Conservation (phyloP, 2,797 vertebrate genomes). For the Centroberyx gerrardi region DNA sequence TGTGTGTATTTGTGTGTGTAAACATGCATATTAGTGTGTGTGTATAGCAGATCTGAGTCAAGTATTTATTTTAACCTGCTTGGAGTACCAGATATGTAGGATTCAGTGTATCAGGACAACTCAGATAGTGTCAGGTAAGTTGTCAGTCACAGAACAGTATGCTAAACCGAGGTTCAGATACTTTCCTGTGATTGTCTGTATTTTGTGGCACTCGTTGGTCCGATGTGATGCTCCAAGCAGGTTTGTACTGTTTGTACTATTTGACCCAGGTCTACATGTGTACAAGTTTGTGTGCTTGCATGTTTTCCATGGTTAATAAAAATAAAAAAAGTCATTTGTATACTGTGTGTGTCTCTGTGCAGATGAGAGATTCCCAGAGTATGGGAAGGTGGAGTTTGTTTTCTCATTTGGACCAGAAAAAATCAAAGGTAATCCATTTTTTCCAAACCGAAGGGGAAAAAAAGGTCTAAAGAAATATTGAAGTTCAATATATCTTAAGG, state of each 20-base stretch:
- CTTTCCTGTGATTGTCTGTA: too few relatives aligned
- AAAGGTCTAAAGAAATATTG: not conserved
- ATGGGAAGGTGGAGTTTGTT: slow-evolving; percentile 97
- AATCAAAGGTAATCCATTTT: slow-evolving; percentile 90
- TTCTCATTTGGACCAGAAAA: slow-evolving; percentile 98
- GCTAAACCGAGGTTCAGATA: too few relatives aligned
- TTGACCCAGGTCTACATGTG: too few relatives aligned
- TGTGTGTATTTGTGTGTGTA: too few relatives aligned
- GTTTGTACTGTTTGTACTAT: not conserved
- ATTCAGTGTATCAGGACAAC: too few relatives aligned
- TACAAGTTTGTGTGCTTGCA: not conserved
- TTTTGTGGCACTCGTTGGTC: too few relatives aligned
- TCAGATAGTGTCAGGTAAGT: too few relatives aligned
- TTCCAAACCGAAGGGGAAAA: not conserved
- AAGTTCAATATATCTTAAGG: not conserved
- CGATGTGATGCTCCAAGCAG: too few relatives aligned
- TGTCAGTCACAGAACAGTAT: not conserved
- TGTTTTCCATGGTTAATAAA: not conserved
- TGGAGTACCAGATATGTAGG: too few relatives aligned
- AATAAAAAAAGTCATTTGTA: not conserved
- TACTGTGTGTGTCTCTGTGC: slow-evolving; percentile 43
- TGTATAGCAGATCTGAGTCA: too few relatives aligned
- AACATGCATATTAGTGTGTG: not conserved
- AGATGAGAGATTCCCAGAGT: slow-evolving; percentile 97
- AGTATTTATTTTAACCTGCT: too few relatives aligned